These are phyloP conservation scores for Leptopilina drosophilae DNA, from an alignment of 2,888 invertebrate species.

Conservation along the genomic window DNA sequence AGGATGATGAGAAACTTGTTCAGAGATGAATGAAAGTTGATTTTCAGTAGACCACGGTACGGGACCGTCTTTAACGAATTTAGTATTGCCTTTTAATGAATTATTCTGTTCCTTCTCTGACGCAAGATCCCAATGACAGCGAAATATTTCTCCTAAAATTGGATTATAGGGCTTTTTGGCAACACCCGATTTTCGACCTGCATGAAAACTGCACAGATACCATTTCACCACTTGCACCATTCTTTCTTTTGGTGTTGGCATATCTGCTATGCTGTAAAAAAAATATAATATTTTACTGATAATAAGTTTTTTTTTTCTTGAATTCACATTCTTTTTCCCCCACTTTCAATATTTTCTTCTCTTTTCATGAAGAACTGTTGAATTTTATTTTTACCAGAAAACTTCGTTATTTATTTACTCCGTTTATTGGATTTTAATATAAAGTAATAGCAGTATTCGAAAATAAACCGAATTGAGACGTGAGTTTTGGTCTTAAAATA, in stretches of 20 bases:
- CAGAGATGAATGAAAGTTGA: slow-evolving; percentile 96
- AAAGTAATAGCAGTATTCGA: too few relatives aligned
- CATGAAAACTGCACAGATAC: slow-evolving; percentile 99
- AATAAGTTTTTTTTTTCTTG: too few relatives aligned
- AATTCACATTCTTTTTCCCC: too few relatives aligned
- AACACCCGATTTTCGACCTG: slow-evolving; percentile 96
- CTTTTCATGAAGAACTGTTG: too few relatives aligned
- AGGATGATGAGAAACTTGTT: slow-evolving; percentile 99
- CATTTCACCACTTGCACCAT: slow-evolving; percentile 97
- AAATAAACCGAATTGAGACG: neutral
- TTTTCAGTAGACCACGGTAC: slow-evolving; percentile 93
- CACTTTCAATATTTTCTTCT: too few relatives aligned
- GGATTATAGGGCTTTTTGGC: slow-evolving; percentile 99
- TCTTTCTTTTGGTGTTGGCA: slow-evolving; percentile 89
- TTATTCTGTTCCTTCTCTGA: slow-evolving; percentile 61
- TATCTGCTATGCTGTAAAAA: slow-evolving; percentile 89
- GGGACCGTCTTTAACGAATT: slow-evolving; percentile 86
- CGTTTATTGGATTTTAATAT: too few relatives aligned
- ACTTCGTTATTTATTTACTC: too few relatives aligned
- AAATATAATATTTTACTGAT: too few relatives aligned
- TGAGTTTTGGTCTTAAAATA: slow-evolving; percentile 18
- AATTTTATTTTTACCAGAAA: too few relatives aligned
- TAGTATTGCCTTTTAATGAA: slow-evolving; percentile 53
- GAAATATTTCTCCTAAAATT: slow-evolving; percentile 96
- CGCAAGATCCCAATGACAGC: slow-evolving; percentile 89